Evolutionary conservation across 2,888 invertebrate species (phyloP).

Genomic region (Arenicola marina): DNA sequence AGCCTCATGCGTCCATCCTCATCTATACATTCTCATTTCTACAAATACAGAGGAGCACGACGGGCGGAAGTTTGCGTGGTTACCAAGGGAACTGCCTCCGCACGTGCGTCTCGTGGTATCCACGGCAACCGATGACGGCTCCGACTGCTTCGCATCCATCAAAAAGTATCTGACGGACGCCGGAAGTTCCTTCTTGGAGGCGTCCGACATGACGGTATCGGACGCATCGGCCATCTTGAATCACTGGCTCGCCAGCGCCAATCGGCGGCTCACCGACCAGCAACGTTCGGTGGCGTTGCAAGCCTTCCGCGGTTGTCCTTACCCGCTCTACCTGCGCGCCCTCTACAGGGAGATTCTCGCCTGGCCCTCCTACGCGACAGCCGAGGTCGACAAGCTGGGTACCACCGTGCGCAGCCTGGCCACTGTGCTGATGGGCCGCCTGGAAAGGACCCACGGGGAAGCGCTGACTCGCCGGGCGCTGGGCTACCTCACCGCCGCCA

Average conservation of each 20-base stretch:
- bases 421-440: conserved; percentile 43
- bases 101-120: conserved; percentile 74
- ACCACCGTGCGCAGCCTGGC: conserved; percentile 45
- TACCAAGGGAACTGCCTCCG: conserved; percentile 74
- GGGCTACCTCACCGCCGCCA: conserved; percentile 72
- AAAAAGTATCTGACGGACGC: conserved; percentile 3
- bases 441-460: conserved; percentile 54
- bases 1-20: too few relatives aligned
- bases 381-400: conserved; percentile 39
- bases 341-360: conserved; percentile 43
- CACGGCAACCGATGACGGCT: conserved; percentile 42
- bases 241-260: conserved; percentile 39
- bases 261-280: conserved; percentile 60
- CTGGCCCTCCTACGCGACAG: conserved; percentile 45
- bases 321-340: conserved; percentile 46
- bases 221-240: conserved; percentile 38
- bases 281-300: conserved; percentile 74
- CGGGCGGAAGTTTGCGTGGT: conserved; percentile 73
- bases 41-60: conserved; percentile 62
- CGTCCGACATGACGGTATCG: conserved; percentile 2
- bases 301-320: conserved; percentile 54
- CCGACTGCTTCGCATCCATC: conserved; percentile 8
- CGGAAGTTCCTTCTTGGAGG: conserved; percentile 10
- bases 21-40: too few relatives aligned
- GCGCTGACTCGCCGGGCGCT: conserved; percentile 64